Conservation (phyloP, 1,140 invertebrate species). For the Agraylea sexmaculata region DNA sequence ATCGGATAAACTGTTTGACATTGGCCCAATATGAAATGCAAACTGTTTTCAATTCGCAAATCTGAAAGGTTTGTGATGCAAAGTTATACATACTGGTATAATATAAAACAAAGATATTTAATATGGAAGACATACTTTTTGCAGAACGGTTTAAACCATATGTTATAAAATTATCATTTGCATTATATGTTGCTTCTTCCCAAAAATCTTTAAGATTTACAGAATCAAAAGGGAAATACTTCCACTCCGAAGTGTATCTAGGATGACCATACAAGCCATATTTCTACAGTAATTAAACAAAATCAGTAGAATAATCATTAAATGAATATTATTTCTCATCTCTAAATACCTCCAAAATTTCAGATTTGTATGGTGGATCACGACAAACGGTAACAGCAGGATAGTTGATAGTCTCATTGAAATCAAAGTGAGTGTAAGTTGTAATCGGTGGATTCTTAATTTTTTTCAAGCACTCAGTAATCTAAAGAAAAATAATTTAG, state of each 20-base stretch:
- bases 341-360: conserved; percentile 36
- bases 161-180: conserved; percentile 32
- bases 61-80: conserved; percentile 7
- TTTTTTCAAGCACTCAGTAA: conserved; percentile 43
- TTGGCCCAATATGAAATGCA: conserved; percentile 39
- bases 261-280: conserved; percentile 37
- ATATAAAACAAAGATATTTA: conserved; percentile 2
- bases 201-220: conserved; percentile 39
- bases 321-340: not conserved
- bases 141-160: conserved; percentile 28
- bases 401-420: conserved; percentile 48
- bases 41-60: conserved; percentile 24
- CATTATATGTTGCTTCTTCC: conserved; percentile 39
- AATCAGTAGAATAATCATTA: conserved; percentile 4
- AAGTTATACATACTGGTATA: no score
- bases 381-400: conserved; percentile 51
- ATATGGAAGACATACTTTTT: conserved; percentile 27
- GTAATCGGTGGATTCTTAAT: conserved; percentile 44
- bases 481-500: conserved; percentile 25
- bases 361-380: conserved; percentile 44
- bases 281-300: conserved; percentile 23
- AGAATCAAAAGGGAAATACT: conserved; percentile 38
- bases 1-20: conserved; percentile 42
- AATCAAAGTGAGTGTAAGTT: conserved; percentile 47
- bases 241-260: conserved; percentile 39